These are phyloP conservation scores for Zophobas atratus DNA, from an alignment of 1,140 invertebrate species.

Conservation along the genomic window DNA sequence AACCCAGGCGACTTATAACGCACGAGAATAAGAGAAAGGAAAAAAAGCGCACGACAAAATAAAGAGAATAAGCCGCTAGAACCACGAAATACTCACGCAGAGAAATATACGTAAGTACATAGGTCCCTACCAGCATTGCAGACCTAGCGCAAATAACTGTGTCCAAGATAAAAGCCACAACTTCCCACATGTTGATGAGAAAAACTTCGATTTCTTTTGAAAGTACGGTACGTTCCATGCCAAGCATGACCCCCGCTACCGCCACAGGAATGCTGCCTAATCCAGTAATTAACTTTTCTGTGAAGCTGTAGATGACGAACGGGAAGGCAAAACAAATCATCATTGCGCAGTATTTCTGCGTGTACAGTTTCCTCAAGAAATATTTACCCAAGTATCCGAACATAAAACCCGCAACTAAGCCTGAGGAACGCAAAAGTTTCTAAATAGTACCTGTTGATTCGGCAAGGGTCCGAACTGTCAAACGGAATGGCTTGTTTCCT, in stretches of 20 bases:
- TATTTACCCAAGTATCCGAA: too few relatives aligned
- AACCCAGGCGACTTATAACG: slow-evolving; percentile 19
- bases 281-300: not conserved
- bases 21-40: slow-evolving; percentile 24
- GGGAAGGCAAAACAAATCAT: not conserved
- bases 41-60: slow-evolving; percentile 15
- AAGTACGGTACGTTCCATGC: not conserved
- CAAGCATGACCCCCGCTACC: not conserved
- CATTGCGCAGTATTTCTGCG: not conserved
- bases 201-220: not conserved
- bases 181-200: slow-evolving; percentile 39
- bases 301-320: not conserved
- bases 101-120: not conserved
- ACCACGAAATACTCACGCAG: slow-evolving; percentile 15
- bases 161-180: slow-evolving; percentile 33
- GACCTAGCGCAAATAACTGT: slow-evolving; percentile 4
- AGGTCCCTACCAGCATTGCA: slow-evolving; percentile 2
- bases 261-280: not conserved
- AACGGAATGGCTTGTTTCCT: too few relatives aligned
- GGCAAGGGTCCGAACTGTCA: too few relatives aligned
- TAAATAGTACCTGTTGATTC: too few relatives aligned
- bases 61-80: slow-evolving; percentile 13
- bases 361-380: too few relatives aligned
- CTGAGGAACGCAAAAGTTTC: too few relatives aligned
- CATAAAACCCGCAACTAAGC: too few relatives aligned